These are phyloP conservation scores for Zaprionus camerounensis DNA, from an alignment of 1,140 invertebrate species.

Conservation along the genomic window DNA sequence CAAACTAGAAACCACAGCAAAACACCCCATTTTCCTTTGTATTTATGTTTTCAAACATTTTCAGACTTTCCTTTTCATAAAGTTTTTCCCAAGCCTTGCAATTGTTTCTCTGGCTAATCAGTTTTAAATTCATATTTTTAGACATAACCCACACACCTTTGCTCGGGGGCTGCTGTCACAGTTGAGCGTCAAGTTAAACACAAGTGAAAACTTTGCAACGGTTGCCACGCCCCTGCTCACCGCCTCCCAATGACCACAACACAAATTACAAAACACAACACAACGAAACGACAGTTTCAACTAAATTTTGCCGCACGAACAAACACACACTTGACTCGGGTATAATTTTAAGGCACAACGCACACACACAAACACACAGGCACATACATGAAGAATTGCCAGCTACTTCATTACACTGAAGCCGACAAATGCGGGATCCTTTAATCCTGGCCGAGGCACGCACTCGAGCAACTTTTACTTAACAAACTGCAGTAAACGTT, in stretches of 20 bases:
- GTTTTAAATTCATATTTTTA: conserved; percentile 9
- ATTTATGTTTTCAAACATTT: not conserved
- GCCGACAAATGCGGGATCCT: conserved; percentile 36
- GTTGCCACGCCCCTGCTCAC: not conserved
- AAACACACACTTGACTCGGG: conserved; percentile 25
- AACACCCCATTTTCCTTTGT: not conserved
- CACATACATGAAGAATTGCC: conserved; percentile 33
- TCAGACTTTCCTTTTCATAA: not conserved
- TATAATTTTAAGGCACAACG: conserved; percentile 49
- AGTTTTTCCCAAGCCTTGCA: not conserved
- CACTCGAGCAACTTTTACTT: conserved; percentile 71
- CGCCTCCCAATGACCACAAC: conserved; percentile 27
- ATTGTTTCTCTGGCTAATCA: conserved; percentile 4
- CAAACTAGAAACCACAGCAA: too few relatives aligned
- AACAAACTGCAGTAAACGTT: conserved; percentile 71
- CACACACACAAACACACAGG: conserved; percentile 11
- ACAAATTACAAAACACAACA: conserved; percentile 34
- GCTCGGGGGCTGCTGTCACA: conserved; percentile 16
- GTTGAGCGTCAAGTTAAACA: conserved; percentile 30
- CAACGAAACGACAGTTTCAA: conserved; percentile 39
- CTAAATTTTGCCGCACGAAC: conserved; percentile 51
- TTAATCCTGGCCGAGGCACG: conserved; percentile 58
- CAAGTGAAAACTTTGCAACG: conserved; percentile 27
- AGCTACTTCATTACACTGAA: conserved; percentile 67
- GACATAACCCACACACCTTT: conserved; percentile 1